Conservation (phyloP, 2,888 invertebrate species). For the Hymenopus coronatus region DNA sequence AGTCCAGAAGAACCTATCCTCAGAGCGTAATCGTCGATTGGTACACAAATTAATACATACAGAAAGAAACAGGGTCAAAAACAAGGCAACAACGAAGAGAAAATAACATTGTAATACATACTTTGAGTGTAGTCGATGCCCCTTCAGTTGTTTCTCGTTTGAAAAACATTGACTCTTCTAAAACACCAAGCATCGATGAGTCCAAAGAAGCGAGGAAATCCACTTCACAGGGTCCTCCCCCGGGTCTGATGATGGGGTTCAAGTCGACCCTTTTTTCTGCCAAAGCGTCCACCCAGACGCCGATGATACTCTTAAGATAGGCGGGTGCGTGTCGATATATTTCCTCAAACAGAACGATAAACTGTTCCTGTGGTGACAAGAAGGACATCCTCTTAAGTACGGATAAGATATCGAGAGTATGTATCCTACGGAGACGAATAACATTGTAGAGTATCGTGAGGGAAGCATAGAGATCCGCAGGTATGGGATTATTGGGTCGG, state of each 20-base stretch:
- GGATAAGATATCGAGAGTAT: constrained; percentile 37
- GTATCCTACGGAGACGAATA: constrained; percentile 36
- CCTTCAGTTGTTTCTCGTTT: neutral
- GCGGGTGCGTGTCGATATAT: constrained; percentile 32
- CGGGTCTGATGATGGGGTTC: neutral
- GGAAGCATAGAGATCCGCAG: constrained; percentile 34
- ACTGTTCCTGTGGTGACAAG: constrained; percentile 15
- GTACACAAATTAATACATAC: too few relatives aligned
- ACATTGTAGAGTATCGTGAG: constrained; percentile 37
- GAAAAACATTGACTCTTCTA: neutral
- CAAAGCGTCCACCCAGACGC: constrained; percentile 20
- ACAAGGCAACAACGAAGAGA: too few relatives aligned
- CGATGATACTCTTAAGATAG: constrained; percentile 31
- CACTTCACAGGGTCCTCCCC: neutral
- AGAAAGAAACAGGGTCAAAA: too few relatives aligned
- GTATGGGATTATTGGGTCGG: constrained; percentile 34
- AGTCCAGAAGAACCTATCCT: too few relatives aligned
- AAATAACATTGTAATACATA: neutral
- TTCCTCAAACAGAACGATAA: constrained; percentile 30
- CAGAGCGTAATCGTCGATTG: too few relatives aligned
- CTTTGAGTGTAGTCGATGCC: neutral
- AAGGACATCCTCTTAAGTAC: constrained; percentile 15
- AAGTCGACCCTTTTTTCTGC: neutral
- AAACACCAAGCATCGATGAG: neutral
- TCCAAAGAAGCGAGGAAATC: constrained; percentile 12